Conservation (phyloP, 1,140 invertebrate species). For the Palaemon carinicauda region DNA sequence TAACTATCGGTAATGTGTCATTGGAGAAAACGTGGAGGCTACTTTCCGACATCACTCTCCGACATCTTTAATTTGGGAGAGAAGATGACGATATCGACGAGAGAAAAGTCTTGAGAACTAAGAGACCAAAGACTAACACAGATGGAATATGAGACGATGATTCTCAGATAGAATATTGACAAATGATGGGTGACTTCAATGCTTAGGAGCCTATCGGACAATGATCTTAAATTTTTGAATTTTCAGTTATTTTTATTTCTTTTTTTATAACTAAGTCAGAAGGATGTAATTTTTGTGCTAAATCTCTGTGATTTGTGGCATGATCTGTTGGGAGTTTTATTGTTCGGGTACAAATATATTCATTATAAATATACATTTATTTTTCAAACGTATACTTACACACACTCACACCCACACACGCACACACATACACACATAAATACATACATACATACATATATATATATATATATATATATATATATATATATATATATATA, state of each 20-base stretch:
- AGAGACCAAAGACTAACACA: not conserved
- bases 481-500: conserved; percentile 11
- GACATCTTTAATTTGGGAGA: too few species aligned
- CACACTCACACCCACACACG: not conserved
- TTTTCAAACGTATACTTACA: too few species aligned
- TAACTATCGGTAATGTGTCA: too few species aligned
- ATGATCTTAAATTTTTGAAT: too few species aligned
- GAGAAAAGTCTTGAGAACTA: not conserved
- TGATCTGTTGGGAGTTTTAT: too few species aligned
- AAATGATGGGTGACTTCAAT: not conserved
- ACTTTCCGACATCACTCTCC: too few species aligned
- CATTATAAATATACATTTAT: not conserved
- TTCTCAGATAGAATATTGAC: not conserved
- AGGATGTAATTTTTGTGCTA: too few species aligned
- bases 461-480: not conserved
- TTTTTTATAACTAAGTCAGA: too few species aligned
- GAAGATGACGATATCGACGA: not conserved
- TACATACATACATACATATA: conserved; percentile 26
- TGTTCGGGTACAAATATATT: not conserved
- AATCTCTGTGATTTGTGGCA: not conserved
- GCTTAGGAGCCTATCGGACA: not conserved
- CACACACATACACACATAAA: conserved; percentile 14
- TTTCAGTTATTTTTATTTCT: too few species aligned
- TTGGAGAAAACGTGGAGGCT: too few species aligned
- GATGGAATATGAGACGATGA: not conserved